These are phyloP conservation scores for Scelioninae gen. 1 DNA, from an alignment of 2,888 invertebrate genomes.

Conservation along the genomic window DNA sequence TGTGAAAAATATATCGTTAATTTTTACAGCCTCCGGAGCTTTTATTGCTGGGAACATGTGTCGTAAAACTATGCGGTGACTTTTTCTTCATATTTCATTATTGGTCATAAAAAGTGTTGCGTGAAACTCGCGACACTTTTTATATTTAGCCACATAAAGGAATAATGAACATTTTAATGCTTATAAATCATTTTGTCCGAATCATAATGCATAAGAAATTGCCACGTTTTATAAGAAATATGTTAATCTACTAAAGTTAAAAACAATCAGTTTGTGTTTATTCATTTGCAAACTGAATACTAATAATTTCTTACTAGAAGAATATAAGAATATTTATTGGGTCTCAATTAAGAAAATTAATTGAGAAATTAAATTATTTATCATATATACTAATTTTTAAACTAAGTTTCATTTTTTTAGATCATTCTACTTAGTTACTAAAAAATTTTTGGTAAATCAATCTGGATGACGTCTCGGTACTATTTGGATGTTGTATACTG, in stretches of 20 bases:
- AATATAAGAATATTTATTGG: too few relatives aligned
- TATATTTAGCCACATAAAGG: constrained; percentile 23
- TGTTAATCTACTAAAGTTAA: neutral
- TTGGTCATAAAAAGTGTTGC: constrained; percentile 53
- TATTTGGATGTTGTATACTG: too few relatives aligned
- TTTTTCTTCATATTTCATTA: constrained; percentile 57
- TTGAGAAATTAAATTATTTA: too few relatives aligned
- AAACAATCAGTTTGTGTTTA: neutral
- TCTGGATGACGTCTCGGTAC: too few relatives aligned
- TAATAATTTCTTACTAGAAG: too few relatives aligned
- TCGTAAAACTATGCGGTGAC: constrained; percentile 46
- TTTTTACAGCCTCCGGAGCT: constrained; percentile 47
- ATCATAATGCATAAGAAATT: neutral
- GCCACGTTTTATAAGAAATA: neutral
- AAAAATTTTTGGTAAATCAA: too few relatives aligned
- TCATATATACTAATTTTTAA: too few relatives aligned
- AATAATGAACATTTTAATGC: constrained; percentile 22
- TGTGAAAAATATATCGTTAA: constrained; percentile 62
- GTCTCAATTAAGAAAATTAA: too few relatives aligned
- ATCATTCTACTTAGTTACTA: too few relatives aligned
- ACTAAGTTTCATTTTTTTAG: too few relatives aligned
- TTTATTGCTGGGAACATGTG: constrained; percentile 59
- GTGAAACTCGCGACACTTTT: constrained; percentile 35
- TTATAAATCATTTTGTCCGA: constrained; percentile 28
- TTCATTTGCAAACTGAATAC: too few relatives aligned